These are phyloP conservation scores for Philopotamus ludificatus DNA, from an alignment of 1,140 invertebrate genomes.

Conservation along the genomic window DNA sequence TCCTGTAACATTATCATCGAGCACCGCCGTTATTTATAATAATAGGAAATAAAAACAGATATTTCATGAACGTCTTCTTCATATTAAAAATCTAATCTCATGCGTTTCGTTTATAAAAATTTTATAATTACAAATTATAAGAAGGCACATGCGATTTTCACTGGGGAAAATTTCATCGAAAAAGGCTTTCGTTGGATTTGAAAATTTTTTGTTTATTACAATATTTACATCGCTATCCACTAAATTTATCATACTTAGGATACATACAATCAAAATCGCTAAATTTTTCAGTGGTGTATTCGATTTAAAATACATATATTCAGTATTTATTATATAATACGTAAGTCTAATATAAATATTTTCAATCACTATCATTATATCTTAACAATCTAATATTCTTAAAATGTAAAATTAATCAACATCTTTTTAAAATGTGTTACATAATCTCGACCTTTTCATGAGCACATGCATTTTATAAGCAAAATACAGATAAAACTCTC, in stretches of 20 bases:
- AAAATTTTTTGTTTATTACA: too few species aligned
- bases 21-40: background rate
- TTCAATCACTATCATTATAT: background rate
- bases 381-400: too few species aligned
- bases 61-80: too few species aligned
- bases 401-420: too few species aligned
- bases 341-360: background rate
- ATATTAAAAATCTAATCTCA: background rate
- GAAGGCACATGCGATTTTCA: constrained; percentile 1
- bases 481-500: too few species aligned
- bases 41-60: background rate
- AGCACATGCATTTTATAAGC: too few species aligned
- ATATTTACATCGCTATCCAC: background rate
- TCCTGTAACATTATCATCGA: background rate
- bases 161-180: background rate
- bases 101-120: background rate
- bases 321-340: background rate
- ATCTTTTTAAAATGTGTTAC: too few species aligned
- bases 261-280: background rate
- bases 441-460: too few species aligned
- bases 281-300: background rate
- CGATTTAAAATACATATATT: background rate
- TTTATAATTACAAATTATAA: background rate
- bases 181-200: constrained; percentile 8
- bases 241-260: constrained; percentile 1